A percentile compares a stretch with the other conserved stretches of the same genome.
phyloP scores from a whole-genome alignment of 2,888 invertebrate species.

The Drymonia ruficornis region DNA sequence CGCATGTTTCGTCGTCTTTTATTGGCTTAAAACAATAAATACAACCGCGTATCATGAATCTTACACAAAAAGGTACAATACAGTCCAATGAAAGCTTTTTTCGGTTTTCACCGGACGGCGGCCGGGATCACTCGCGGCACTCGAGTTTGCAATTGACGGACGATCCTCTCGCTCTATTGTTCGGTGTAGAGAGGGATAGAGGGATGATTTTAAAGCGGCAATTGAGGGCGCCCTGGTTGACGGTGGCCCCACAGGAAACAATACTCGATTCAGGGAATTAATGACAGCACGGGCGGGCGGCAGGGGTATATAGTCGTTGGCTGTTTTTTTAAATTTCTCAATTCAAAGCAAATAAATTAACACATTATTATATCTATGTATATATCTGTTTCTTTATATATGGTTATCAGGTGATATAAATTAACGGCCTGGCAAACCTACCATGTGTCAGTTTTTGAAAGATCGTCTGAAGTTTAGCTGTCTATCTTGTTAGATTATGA shows the following conservation, averaged over 20 bases:
- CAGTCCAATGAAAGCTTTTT: slow-evolving; percentile 61
- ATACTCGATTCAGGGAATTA: slow-evolving; percentile 82
- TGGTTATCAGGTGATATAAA: too few relatives aligned
- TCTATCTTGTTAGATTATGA: too few relatives aligned
- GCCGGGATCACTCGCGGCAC: slow-evolving; percentile 58
- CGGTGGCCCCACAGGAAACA: slow-evolving; percentile 76
- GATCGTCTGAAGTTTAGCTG: too few relatives aligned
- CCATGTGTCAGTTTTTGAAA: too few relatives aligned
- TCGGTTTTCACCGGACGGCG: slow-evolving; percentile 71
- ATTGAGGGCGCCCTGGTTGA: slow-evolving; percentile 72
- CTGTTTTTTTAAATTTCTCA: neutral
- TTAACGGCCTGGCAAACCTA: too few relatives aligned
- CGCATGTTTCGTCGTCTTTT: too few relatives aligned
- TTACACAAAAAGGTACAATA: slow-evolving; percentile 42
- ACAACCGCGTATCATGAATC: slow-evolving; percentile 26
- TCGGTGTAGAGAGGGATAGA: slow-evolving; percentile 44
- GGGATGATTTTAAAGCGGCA: slow-evolving; percentile 64
- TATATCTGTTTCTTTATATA: too few relatives aligned
- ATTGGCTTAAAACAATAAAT: neutral
- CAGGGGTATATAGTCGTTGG: slow-evolving; percentile 39
- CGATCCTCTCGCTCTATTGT: slow-evolving; percentile 41
- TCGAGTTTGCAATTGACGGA: slow-evolving; percentile 48
- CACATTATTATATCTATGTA: too few relatives aligned
- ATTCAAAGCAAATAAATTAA: neutral
- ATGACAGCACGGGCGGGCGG: slow-evolving; percentile 65